Evolutionary conservation across 2,113 vertebrate species (phyloP).

Genomic region (Origma solitaria): DNA sequence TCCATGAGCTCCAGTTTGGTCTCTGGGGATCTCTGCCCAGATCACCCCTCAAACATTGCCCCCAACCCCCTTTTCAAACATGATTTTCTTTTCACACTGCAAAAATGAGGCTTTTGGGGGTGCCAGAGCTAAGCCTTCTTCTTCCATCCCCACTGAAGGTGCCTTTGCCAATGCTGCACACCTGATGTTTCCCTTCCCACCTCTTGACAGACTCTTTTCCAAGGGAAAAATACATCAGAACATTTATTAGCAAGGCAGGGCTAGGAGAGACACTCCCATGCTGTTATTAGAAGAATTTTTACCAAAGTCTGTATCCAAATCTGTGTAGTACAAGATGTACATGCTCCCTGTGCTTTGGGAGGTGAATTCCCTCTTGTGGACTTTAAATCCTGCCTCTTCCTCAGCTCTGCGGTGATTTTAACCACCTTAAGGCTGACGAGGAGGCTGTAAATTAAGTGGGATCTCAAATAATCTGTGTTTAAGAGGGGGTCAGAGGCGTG

Average conservation of each 20-base stretch:
- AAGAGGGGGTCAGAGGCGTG: rapidly evolving
- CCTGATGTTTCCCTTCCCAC: rapidly evolving
- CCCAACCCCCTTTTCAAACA: neutral
- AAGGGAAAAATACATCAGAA: neutral
- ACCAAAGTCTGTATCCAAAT: neutral
- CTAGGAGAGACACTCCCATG: neutral
- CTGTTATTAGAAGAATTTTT: neutral
- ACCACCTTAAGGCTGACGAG: neutral
- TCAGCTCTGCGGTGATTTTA: neutral
- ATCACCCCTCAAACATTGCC: neutral
- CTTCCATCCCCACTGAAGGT: neutral
- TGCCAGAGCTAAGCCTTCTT: neutral
- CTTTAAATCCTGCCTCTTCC: neutral
- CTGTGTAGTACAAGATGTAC: neutral
- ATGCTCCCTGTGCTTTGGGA: neutral
- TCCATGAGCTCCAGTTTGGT: neutral
- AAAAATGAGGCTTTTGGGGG: neutral
- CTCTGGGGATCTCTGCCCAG: rapidly evolving
- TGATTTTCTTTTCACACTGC: neutral
- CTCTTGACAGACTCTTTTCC: neutral
- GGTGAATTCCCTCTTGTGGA: neutral
- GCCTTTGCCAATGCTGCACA: neutral
- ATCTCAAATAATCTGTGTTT: neutral
- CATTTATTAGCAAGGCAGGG: neutral
- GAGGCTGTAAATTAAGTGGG: neutral